Conservation (phyloP, 2,888 invertebrate genomes). For the Galerucella pusilla region DNA sequence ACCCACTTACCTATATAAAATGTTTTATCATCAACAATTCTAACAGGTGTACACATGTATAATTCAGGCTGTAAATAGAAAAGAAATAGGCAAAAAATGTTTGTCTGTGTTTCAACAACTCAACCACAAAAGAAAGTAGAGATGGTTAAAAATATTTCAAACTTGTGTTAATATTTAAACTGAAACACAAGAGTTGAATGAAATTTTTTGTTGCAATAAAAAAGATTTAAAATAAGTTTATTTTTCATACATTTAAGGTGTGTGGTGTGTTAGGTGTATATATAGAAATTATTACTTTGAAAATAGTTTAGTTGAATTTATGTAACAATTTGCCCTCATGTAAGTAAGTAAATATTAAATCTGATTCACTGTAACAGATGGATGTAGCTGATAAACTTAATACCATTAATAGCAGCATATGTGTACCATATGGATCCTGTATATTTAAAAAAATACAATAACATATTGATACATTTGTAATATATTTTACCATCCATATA, state of each 20-base stretch:
- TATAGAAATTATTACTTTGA: too few relatives aligned
- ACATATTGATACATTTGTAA: too few relatives aligned
- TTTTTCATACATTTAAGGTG: too few relatives aligned
- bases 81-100: constrained; percentile 6
- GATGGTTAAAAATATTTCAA: not conserved
- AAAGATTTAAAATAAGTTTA: too few relatives aligned
- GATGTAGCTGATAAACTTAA: not conserved
- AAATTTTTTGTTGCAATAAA: too few relatives aligned
- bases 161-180: too few relatives aligned
- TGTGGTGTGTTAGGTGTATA: too few relatives aligned
- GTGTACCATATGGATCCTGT: not conserved
- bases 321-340: not conserved
- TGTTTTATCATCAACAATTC: constrained; percentile 78
- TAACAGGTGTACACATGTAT: constrained; percentile 91
- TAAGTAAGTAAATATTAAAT: not conserved
- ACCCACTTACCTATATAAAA: constrained; percentile 81
- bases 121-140: not conserved
- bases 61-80: constrained; percentile 81
- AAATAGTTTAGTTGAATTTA: too few relatives aligned
- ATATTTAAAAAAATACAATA: not conserved
- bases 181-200: too few relatives aligned
- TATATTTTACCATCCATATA: too few relatives aligned
- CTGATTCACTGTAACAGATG: not conserved
- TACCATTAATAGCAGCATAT: not conserved
- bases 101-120: not conserved